These are phyloP conservation scores for Triplophysa tibetana DNA, from an alignment of 2,113 vertebrate genomes.

Conservation along the genomic window DNA sequence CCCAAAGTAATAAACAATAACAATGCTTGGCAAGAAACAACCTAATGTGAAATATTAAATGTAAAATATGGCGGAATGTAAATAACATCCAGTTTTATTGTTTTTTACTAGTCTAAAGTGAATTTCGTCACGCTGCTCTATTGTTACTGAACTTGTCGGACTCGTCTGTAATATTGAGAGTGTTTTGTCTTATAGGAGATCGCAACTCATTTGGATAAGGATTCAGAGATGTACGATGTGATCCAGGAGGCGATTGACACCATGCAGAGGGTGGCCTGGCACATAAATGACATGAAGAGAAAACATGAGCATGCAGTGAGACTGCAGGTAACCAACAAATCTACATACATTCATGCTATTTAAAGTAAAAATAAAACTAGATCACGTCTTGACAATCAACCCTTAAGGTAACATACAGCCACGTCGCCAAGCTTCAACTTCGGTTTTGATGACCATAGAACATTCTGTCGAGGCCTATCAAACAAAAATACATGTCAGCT, in stretches of 20 bases:
- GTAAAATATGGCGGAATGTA: no score
- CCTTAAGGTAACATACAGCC: not conserved
- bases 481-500: not conserved
- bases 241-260: conserved; percentile 97
- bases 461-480: conserved; percentile 11
- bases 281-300: conserved; percentile 99
- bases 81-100: no score
- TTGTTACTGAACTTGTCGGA: not conserved
- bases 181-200: conserved; percentile 82
- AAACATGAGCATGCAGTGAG: conserved; percentile 93
- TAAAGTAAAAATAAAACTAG: not conserved
- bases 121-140: no score
- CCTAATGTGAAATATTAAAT: no score
- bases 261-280: conserved; percentile 98
- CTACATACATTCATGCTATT: conserved; percentile 4
- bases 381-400: no score
- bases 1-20: no score
- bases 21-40: no score
- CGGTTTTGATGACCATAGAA: not conserved
- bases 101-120: no score
- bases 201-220: conserved; percentile 94
- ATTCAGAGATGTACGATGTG: conserved; percentile 92
- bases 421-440: not conserved
- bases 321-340: conserved; percentile 77
- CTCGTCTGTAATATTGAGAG: no score